Evolutionary conservation across 1,140 invertebrate genomes (phyloP).

Genomic region (Gyrodactylus bullatarudis): DNA sequence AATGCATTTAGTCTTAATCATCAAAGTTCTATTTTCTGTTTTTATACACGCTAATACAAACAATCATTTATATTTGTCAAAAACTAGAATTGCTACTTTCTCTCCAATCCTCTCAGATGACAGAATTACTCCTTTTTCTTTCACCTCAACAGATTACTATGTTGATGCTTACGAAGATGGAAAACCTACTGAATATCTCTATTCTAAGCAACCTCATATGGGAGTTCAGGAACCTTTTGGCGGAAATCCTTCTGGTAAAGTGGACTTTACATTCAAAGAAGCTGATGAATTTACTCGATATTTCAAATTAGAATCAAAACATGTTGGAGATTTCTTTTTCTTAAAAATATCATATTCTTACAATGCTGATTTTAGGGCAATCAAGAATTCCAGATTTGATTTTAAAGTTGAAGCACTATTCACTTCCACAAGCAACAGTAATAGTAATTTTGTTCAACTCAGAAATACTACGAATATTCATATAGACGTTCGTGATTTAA

Average conservation of each 20-base stretch:
- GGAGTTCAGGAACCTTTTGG: neutral
- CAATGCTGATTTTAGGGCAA: neutral
- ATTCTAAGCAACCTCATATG: neutral
- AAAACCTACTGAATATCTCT: neutral
- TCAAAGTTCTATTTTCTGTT: neutral
- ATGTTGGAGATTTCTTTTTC: conserved; percentile 3
- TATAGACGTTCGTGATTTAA: neutral
- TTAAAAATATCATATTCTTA: neutral
- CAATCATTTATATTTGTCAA: neutral
- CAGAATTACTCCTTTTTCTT: neutral
- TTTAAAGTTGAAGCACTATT: neutral
- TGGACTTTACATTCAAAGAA: neutral
- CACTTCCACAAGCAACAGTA: neutral
- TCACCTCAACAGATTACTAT: neutral
- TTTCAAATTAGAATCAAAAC: neutral
- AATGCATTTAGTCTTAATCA: neutral
- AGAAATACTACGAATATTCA: neutral
- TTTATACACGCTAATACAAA: neutral
- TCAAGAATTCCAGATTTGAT: neutral
- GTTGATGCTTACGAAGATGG: neutral
- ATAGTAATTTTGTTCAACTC: neutral
- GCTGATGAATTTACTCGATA: neutral
- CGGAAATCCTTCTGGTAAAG: neutral
- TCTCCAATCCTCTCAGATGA: neutral
- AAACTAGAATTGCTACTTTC: neutral